Evolutionary conservation across 2,797 vertebrate genomes (phyloP).

Genomic region (Pseudomugil gertrudae): DNA sequence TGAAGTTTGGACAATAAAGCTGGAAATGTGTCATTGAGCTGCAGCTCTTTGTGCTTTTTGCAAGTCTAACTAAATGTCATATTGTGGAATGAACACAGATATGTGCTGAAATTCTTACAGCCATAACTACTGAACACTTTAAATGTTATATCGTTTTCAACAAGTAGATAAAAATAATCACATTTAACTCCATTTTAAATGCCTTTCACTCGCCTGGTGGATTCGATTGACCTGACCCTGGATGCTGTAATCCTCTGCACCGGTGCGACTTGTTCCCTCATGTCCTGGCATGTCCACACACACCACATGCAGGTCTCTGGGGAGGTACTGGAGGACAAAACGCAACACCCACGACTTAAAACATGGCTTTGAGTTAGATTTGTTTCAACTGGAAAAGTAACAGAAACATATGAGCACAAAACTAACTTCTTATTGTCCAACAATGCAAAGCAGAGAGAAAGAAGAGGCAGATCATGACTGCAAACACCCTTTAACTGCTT

Average conservation of each 20-base stretch:
- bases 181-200: background rate
- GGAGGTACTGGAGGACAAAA: constrained; percentile 82
- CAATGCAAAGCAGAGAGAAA: background rate
- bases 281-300: constrained; percentile 97
- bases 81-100: too few species aligned
- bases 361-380: background rate
- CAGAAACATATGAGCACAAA: background rate
- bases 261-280: constrained; percentile 89
- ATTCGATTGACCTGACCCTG: constrained; percentile 90
- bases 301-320: constrained; percentile 88
- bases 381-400: background rate
- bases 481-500: background rate
- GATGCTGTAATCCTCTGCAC: constrained; percentile 89
- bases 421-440: background rate
- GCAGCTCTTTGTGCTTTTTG: too few species aligned
- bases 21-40: too few species aligned
- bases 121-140: too few species aligned
- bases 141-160: too few species aligned
- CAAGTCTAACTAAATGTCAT: too few species aligned
- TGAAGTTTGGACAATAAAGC: too few species aligned
- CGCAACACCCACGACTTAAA: constrained; percentile 1
- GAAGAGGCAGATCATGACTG: background rate
- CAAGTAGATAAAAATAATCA: too few species aligned
- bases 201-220: constrained; percentile 85
- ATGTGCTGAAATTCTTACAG: too few species aligned